Percentiles rank a stretch among this genome's conserved stretches.
These are phyloP conservation scores for Serinus canaria DNA, from an alignment of 2,113 vertebrate species.

Conservation along the genomic window DNA sequence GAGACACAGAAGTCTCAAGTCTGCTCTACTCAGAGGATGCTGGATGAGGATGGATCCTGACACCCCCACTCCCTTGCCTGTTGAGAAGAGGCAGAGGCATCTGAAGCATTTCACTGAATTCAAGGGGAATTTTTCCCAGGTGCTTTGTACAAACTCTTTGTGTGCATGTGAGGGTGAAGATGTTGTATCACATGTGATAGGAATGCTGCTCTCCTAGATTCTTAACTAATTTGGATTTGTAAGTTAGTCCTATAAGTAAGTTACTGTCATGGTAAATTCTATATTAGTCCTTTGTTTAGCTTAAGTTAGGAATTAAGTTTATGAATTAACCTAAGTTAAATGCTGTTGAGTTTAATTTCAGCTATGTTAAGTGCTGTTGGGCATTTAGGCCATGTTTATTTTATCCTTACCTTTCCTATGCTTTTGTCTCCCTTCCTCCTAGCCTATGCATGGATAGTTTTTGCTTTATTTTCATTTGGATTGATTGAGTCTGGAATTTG, in stretches of 20 bases:
- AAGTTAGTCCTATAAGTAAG: background rate
- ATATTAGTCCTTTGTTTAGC: background rate
- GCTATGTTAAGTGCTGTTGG: background rate
- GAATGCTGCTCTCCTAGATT: background rate
- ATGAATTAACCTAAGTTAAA: background rate
- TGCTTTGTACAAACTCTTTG: too few relatives aligned
- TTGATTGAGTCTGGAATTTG: background rate
- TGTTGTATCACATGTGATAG: too few relatives aligned
- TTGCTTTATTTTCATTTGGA: background rate
- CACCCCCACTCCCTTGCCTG: background rate
- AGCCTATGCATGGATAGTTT: background rate
- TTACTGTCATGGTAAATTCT: background rate
- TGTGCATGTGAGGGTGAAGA: background rate
- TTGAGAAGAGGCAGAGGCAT: background rate
- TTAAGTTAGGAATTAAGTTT: rapidly evolving
- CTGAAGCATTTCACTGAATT: background rate
- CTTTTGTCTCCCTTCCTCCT: background rate
- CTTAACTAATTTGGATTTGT: background rate
- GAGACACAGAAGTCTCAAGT: background rate
- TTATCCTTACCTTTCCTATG: background rate
- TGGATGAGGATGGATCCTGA: background rate
- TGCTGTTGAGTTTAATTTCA: background rate
- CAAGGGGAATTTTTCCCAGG: background rate
- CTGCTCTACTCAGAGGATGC: background rate
- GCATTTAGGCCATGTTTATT: background rate